These are phyloP conservation scores for Acronicta psi DNA, from an alignment of 2,888 invertebrate genomes.

Conservation along the genomic window DNA sequence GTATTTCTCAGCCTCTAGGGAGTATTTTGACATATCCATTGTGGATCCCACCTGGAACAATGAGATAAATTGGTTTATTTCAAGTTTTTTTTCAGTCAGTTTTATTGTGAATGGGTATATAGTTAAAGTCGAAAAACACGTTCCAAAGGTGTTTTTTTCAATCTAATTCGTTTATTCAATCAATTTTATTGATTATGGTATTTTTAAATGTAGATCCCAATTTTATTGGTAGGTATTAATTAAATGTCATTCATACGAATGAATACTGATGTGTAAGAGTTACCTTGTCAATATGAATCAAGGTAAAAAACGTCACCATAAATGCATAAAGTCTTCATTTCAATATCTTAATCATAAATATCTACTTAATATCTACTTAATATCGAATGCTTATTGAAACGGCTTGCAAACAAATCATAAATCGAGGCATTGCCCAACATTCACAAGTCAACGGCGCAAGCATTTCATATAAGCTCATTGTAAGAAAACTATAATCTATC, in stretches of 20 bases:
- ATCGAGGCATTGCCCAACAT: conserved; percentile 59
- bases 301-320: conserved; percentile 25
- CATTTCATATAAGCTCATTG: conserved; percentile 39
- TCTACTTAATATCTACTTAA: conserved; percentile 41
- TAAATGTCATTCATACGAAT: conserved; percentile 21
- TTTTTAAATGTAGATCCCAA: conserved; percentile 17
- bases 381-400: conserved; percentile 35
- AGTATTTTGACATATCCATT: conserved; percentile 94
- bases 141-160: not conserved
- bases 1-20: conserved; percentile 93
- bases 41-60: conserved; percentile 92
- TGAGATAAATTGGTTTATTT: not conserved
- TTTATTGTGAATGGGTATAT: no score
- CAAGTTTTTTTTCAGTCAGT: not conserved
- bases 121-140: no score
- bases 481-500: conserved; percentile 63
- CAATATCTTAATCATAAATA: conserved; percentile 50
- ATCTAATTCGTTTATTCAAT: no score
- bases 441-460: conserved; percentile 66
- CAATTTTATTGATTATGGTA: not conserved
- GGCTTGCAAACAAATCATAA: conserved; percentile 50
- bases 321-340: conserved; percentile 48
- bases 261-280: conserved; percentile 15
- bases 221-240: conserved; percentile 18
- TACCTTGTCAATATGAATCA: conserved; percentile 29